These are phyloP conservation scores for Drosophila paulistorum DNA, from an alignment of 1,140 invertebrate species.

Conservation along the genomic window DNA sequence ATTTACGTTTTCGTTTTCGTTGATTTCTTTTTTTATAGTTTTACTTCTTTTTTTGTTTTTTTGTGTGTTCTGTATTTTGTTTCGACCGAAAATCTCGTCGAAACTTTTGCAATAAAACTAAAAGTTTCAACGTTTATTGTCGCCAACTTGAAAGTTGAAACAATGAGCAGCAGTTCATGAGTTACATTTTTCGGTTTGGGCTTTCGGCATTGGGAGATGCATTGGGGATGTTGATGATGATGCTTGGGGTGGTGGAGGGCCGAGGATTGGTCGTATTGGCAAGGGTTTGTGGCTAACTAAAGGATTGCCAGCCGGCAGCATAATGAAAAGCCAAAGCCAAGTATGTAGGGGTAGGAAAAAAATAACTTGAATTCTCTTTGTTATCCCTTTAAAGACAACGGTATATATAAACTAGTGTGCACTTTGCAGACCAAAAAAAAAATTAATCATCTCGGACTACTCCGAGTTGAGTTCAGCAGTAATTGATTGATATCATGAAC, in stretches of 20 bases:
- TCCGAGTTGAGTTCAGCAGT: too few species aligned
- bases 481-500: too few species aligned
- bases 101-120: constrained; percentile 80
- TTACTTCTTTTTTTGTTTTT: constrained; percentile 11
- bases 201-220: background rate
- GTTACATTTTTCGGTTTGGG: constrained; percentile 60
- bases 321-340: constrained; percentile 69
- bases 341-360: constrained; percentile 35
- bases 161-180: constrained; percentile 78
- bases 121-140: constrained; percentile 81
- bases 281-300: constrained; percentile 38
- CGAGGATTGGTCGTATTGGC: background rate
- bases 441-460: too few species aligned
- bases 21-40: constrained; percentile 16
- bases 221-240: background rate
- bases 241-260: background rate
- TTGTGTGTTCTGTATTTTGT: constrained; percentile 49
- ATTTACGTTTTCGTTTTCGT: constrained; percentile 48
- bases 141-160: constrained; percentile 81
- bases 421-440: too few species aligned
- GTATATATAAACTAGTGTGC: background rate
- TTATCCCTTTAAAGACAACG: constrained; percentile 11
- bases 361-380: constrained; percentile 59
- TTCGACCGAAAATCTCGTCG: constrained; percentile 73
- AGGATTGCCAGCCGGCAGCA: constrained; percentile 52